Conservation (phyloP, 2,113 vertebrate genomes). For the Elgaria multicarinata region DNA sequence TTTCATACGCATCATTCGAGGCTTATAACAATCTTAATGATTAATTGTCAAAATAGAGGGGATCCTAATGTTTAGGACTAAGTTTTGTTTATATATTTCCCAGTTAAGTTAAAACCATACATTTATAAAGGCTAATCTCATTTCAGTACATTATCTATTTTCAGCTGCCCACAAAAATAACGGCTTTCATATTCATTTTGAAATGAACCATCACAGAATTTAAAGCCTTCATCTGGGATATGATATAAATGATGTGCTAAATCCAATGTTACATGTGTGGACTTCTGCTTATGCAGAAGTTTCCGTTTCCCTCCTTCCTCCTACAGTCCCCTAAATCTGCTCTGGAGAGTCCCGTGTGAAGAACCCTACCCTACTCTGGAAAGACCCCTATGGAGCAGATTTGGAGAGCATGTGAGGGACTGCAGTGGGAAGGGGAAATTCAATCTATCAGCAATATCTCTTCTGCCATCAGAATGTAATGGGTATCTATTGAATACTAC, state of each 20-base stretch:
- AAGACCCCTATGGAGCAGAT: too few species aligned
- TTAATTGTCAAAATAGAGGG: background rate
- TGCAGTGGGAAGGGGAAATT: too few species aligned
- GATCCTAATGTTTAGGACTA: background rate
- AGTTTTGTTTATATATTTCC: background rate
- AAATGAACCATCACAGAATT: background rate
- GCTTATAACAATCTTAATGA: background rate
- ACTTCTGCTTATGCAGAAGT: too few species aligned
- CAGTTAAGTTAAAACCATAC: background rate
- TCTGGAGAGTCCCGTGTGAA: too few species aligned
- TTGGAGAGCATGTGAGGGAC: too few species aligned
- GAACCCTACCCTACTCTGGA: too few species aligned
- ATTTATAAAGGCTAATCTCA: background rate
- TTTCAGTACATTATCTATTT: background rate
- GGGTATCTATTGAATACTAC: too few species aligned
- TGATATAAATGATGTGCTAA: background rate
- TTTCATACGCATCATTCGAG: background rate
- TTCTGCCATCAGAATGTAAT: too few species aligned
- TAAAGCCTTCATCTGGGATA: background rate
- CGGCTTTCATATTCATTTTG: background rate
- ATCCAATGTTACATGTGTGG: too few species aligned
- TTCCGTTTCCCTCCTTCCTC: too few species aligned
- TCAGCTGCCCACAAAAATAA: background rate
- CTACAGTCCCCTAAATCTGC: too few species aligned
- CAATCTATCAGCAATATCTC: too few species aligned